Conservation (phyloP, 2,113 vertebrate genomes). For the Spheniscus mendiculus region DNA sequence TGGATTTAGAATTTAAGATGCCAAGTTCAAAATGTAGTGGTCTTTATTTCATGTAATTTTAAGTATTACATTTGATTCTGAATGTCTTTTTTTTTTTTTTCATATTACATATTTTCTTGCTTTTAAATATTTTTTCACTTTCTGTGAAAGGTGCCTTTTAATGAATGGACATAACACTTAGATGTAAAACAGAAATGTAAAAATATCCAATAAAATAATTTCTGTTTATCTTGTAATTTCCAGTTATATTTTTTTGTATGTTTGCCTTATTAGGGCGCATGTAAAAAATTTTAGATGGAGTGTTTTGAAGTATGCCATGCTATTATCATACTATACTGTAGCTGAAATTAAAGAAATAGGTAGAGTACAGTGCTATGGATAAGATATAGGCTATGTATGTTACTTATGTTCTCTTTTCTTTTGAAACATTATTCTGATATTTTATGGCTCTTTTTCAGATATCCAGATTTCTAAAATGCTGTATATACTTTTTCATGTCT, state of each 20-base stretch:
- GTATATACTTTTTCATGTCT: conserved; percentile 90
- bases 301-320: background rate
- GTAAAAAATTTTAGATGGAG: background rate
- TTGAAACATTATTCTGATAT: conserved; percentile 27
- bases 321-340: background rate
- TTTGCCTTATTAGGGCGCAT: background rate
- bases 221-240: background rate
- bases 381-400: background rate
- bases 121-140: background rate
- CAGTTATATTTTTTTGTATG: background rate
- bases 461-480: conserved; percentile 86
- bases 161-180: background rate
- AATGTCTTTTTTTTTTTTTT: background rate
- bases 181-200: background rate
- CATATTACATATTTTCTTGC: background rate
- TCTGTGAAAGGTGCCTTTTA: background rate
- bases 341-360: background rate
- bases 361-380: background rate
- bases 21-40: background rate
- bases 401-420: background rate
- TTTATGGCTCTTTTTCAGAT: conserved; percentile 79
- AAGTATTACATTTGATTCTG: background rate
- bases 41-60: background rate
- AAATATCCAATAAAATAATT: background rate
- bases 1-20: background rate